Conservation (phyloP, 1,140 invertebrate genomes). For the Bombus difficillimus region DNA sequence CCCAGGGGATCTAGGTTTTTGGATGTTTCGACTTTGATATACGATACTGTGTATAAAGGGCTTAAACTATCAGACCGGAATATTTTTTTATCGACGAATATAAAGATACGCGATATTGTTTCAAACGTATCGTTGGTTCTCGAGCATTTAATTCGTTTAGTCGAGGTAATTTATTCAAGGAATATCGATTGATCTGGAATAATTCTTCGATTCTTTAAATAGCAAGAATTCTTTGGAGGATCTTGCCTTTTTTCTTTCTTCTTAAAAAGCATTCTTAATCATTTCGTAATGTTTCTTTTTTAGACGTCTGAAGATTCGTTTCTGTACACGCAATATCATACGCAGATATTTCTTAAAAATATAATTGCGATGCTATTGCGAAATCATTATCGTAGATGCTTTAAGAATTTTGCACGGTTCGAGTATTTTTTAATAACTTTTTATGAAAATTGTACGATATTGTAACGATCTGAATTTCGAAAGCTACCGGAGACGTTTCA, state of each 20-base stretch:
- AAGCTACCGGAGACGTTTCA: background rate
- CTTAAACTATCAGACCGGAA: background rate
- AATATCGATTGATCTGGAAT: background rate
- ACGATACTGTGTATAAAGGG: background rate
- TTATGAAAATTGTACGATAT: no score
- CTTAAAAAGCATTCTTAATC: no score
- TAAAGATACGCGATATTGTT: no score
- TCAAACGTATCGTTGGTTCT: no score
- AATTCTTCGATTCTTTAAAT: background rate
- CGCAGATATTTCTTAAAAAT: background rate
- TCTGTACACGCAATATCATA: no score
- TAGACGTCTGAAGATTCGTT: no score
- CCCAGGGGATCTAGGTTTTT: background rate
- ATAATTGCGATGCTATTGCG: background rate
- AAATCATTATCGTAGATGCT: background rate
- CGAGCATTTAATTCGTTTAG: no score
- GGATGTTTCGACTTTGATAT: background rate
- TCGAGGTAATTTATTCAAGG: background rate
- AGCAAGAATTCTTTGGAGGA: background rate
- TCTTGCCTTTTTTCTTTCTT: background rate
- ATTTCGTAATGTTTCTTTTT: no score
- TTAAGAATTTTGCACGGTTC: background rate
- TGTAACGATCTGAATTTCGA: no score
- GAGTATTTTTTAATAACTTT: background rate
- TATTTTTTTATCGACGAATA: background rate